Conservation (phyloP, 2,888 invertebrate genomes). For the Metopia argyrocephala region DNA sequence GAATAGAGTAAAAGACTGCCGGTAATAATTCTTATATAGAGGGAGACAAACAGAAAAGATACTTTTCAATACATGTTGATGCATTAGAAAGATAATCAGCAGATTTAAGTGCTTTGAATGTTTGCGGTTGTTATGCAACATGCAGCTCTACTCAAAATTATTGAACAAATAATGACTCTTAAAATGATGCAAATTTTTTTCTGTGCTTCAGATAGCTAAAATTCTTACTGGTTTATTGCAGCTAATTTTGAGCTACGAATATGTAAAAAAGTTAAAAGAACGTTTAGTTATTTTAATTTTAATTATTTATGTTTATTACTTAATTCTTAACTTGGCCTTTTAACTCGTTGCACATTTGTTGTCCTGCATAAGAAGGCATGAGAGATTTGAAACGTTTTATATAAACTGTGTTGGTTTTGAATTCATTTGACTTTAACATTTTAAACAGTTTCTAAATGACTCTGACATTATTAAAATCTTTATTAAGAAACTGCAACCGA, state of each 20-base stretch:
- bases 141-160: constrained; percentile 25
- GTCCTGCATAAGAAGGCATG: too few species aligned
- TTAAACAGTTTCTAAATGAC: constrained; percentile 24
- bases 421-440: constrained; percentile 17
- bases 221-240: too few species aligned
- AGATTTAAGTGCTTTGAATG: constrained; percentile 1
- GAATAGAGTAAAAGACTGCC: constrained; percentile 22
- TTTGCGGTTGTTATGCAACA: constrained; percentile 20
- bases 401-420: too few species aligned
- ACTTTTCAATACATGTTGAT: not conserved
- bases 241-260: too few species aligned
- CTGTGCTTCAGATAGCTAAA: too few species aligned
- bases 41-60: not conserved
- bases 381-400: too few species aligned
- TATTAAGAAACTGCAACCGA: too few species aligned
- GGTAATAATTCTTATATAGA: not conserved
- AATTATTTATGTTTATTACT: constrained; percentile 32
- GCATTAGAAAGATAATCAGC: not conserved
- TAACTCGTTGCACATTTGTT: constrained; percentile 38
- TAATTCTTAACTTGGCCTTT: not conserved
- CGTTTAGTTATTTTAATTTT: too few species aligned
- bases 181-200: too few species aligned
- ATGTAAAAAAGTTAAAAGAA: constrained; percentile 39
- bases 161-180: not conserved
- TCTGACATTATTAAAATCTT: not conserved